These are phyloP conservation scores for Caenorhabditis uteleia DNA, from an alignment of 2,888 invertebrate genomes.

Conservation along the genomic window DNA sequence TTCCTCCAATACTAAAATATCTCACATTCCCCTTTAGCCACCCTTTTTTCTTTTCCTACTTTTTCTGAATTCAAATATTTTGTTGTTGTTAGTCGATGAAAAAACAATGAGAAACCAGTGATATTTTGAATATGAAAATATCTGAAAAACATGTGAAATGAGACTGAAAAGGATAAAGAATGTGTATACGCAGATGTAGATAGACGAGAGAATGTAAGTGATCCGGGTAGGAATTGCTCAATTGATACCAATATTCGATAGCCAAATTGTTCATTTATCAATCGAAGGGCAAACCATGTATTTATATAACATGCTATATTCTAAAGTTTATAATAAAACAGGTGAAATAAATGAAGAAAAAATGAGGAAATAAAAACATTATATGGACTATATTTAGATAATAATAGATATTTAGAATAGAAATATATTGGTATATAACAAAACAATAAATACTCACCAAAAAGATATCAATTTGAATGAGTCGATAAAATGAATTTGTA, in stretches of 20 bases:
- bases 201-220: neutral
- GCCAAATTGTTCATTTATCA: conserved; percentile 3
- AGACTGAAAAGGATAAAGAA: no score
- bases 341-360: neutral
- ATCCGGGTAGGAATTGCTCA: neutral
- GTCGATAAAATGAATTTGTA: conserved; percentile 1
- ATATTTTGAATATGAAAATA: conserved; percentile 31
- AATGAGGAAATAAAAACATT: neutral
- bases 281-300: conserved; percentile 15
- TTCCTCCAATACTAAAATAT: conserved; percentile 18
- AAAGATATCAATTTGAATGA: neutral
- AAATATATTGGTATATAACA: no score
- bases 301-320: conserved; percentile 21
- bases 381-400: neutral
- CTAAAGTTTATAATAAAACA: conserved; percentile 6
- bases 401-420: no score
- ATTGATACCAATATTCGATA: neutral
- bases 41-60: neutral
- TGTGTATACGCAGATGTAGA: neutral
- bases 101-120: conserved; percentile 11
- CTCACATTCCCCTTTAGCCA: no score
- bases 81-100: conserved; percentile 10
- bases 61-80: conserved; percentile 10
- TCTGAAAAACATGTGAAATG: conserved; percentile 5
- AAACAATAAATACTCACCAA: neutral